Evolutionary conservation across 2,888 invertebrate genomes (phyloP), one percentile per base, ranked within the genome.

Genomic region (Andrena flavipes): DNA sequence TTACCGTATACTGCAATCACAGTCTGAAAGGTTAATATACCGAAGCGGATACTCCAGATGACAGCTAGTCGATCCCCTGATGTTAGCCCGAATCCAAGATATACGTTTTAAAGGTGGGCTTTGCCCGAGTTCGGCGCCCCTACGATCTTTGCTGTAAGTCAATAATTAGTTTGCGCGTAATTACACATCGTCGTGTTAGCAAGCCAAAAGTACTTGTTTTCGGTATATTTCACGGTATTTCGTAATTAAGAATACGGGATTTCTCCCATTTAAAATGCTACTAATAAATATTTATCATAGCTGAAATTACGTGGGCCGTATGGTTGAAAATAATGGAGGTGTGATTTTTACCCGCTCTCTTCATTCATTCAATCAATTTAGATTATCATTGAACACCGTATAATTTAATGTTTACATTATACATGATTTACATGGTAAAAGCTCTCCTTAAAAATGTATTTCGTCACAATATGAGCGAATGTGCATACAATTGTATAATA

Each of bases 351-450:
- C n/a, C 10, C 60, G 35, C 20, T 72, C n/a, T 8, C 51, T 72
- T 63, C 42, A 42, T 68, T 72, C 72, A 33, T 67, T 72, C 48
- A 42, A 72, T 80, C 62, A 72, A 80, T 80, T 63, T 80, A 72
- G 51, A 80, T 49, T 8, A 23, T 65, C 42, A 68, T 56, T 26
- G 81, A 72, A 54, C 29, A 48, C 13, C 51, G 62, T 13, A 48
- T 35, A 48, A 60, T 54, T 71, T 51, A 79, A 20, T 33, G 16
- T 62, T 65, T 49, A 33, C 30, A 35, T 65, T 72, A 80, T 62
- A 67, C 60, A 54, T 16, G 48, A 33, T 49, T 80, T 72, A 80
- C 67, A 63, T 16, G 67, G 48, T 30, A 65, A 54, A 65, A 51
- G 65, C 65, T 60, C 13, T 35, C 35, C 13, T 79, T 60, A 54